phyloP scores from a whole-genome alignment of 2,113 vertebrate species.

The Dromiciops gliroides region DNA sequence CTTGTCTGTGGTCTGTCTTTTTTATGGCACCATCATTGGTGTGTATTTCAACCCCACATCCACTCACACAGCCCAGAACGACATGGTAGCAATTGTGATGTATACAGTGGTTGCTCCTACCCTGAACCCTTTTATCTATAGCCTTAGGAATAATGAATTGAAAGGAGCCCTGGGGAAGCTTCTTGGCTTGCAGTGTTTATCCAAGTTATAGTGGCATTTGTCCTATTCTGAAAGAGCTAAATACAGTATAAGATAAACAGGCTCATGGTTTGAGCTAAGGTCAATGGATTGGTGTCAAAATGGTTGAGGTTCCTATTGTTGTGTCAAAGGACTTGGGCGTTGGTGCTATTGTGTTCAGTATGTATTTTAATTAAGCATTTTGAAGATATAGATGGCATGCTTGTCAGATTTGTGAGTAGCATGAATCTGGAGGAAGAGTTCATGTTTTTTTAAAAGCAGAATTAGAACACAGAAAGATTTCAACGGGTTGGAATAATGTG shows the following conservation, averaged over 20 bases:
- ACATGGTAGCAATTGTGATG: constrained; percentile 13
- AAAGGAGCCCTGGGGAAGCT: constrained; percentile 31
- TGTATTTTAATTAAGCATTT: neutral
- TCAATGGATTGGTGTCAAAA: neutral
- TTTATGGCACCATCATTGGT: constrained; percentile 45
- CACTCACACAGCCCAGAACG: constrained; percentile 17
- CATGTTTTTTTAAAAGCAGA: neutral
- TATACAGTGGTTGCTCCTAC: constrained; percentile 31
- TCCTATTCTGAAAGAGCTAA: neutral
- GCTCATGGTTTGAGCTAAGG: too few species aligned
- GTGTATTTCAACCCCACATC: constrained; percentile 54
- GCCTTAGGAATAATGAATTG: constrained; percentile 52
- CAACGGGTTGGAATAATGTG: too few species aligned
- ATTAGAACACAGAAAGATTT: neutral
- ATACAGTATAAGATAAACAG: neutral
- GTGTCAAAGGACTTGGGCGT: neutral
- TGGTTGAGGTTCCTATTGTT: neutral
- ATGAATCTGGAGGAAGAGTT: neutral
- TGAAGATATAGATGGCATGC: neutral
- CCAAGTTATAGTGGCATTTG: neutral
- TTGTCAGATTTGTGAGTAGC: neutral
- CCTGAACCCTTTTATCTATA: constrained; percentile 56
- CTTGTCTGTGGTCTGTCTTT: constrained; percentile 41
- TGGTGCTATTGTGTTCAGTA: neutral
- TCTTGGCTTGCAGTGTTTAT: neutral